Conservation (phyloP, 2,113 vertebrate species). For the Ictalurus punctatus region DNA sequence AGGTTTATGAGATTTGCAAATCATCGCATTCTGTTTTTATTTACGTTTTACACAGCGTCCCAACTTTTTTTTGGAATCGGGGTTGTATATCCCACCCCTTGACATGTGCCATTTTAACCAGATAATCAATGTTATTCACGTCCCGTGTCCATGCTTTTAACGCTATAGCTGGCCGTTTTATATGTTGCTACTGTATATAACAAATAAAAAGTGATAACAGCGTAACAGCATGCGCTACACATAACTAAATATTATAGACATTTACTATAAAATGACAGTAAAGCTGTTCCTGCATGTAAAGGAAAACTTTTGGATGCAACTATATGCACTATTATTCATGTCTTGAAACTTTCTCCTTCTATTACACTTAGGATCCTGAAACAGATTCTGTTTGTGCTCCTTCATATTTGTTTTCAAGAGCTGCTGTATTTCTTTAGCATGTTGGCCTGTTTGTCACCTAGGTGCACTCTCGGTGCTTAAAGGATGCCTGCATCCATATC, state of each 20-base stretch:
- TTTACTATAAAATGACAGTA: background rate
- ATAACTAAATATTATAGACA: background rate
- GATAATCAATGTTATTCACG: too few species aligned
- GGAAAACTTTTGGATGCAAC: background rate
- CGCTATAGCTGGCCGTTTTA: too few species aligned
- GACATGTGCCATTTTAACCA: too few species aligned
- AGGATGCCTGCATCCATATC: conserved; percentile 53
- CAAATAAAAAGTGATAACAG: background rate
- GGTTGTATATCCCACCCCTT: too few species aligned
- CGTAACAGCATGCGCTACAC: too few species aligned
- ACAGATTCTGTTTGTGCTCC: background rate
- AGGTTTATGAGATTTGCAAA: too few species aligned
- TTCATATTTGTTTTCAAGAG: background rate
- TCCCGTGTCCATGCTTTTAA: too few species aligned
- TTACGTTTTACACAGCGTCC: too few species aligned
- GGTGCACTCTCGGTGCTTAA: conserved; percentile 40
- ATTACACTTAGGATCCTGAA: background rate
- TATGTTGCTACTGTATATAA: background rate
- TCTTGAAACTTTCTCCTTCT: background rate
- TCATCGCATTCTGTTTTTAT: too few species aligned
- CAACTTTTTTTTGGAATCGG: too few species aligned
- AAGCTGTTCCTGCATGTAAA: background rate
- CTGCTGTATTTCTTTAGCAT: conserved; percentile 33
- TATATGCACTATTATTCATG: background rate
- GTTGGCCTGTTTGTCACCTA: conserved; percentile 39